Conservation (phyloP, 1,140 invertebrate species). For the Cydia pomonella region DNA sequence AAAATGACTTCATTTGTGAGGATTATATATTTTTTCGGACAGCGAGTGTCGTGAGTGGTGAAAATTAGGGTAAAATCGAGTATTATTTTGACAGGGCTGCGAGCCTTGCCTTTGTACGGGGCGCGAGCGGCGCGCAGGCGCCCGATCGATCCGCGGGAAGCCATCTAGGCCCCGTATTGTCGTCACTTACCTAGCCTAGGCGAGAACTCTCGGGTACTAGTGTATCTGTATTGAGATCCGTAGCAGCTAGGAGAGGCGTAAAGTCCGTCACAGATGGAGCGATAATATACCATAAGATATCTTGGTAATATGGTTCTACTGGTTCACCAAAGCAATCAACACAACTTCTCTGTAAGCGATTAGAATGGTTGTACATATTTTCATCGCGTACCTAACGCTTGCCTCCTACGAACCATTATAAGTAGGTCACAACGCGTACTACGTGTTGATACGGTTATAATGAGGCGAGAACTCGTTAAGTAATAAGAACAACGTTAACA, state of each 20-base stretch:
- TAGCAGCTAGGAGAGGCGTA: no score
- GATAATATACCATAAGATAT: no score
- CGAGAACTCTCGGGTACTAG: not conserved
- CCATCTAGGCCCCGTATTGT: constrained; percentile 52
- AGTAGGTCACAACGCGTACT: not conserved
- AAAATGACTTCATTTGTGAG: not conserved
- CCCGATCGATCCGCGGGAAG: constrained; percentile 62
- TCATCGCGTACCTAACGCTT: not conserved
- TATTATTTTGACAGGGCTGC: constrained; percentile 68
- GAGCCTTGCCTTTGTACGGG: constrained; percentile 68
- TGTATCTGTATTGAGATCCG: no score
- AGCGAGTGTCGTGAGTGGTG: constrained; percentile 34
- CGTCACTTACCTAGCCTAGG: constrained; percentile 35
- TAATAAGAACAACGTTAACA: not conserved
- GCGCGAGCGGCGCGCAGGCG: constrained; percentile 56
- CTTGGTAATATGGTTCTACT: no score
- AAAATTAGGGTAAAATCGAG: constrained; percentile 53
- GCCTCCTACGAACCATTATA: not conserved
- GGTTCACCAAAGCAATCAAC: not conserved
- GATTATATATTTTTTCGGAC: not conserved
- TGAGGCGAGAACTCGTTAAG: not conserved
- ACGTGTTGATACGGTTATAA: not conserved
- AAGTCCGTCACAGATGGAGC: no score
- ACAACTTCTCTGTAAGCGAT: not conserved
- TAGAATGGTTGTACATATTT: not conserved